A percentile compares a stretch with the other conserved stretches of the same genome.
Conservation (phyloP, 2,113 vertebrate genomes). For the Haliaeetus leucogaster region DNA sequence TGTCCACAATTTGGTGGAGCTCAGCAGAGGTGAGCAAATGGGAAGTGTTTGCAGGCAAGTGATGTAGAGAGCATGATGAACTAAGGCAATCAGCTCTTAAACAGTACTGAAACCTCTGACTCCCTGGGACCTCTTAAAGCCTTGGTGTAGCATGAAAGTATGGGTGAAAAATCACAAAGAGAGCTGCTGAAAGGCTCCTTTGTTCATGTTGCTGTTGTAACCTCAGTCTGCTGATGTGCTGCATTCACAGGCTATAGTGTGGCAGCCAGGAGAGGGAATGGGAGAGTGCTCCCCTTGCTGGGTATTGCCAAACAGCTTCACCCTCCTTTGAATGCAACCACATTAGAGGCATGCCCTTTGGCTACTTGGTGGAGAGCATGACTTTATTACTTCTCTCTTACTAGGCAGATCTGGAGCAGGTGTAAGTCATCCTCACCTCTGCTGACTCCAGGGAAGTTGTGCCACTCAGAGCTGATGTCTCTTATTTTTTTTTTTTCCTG, state of each 20-base stretch:
- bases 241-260: fast-evolving
- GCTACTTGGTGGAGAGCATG: background rate
- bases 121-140: background rate
- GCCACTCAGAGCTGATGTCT: background rate
- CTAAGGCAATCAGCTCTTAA: background rate
- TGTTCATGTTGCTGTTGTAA: background rate
- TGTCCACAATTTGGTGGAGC: background rate
- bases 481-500: background rate
- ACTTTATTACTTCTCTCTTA: background rate
- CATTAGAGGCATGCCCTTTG: background rate
- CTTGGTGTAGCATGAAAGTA: background rate
- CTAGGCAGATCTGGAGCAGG: background rate
- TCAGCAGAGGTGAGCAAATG: background rate
- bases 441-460: background rate
- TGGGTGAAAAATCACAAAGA: background rate
- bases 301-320: background rate
- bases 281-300: background rate
- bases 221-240: background rate
- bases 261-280: background rate
- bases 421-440: background rate
- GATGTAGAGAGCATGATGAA: background rate
- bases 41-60: background rate
- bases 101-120: background rate
- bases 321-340: background rate
- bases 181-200: background rate